A percentile compares a stretch with the other conserved stretches of the same genome.
Conservation (phyloP, 1,140 invertebrate genomes). For the Olivierus martensii region DNA sequence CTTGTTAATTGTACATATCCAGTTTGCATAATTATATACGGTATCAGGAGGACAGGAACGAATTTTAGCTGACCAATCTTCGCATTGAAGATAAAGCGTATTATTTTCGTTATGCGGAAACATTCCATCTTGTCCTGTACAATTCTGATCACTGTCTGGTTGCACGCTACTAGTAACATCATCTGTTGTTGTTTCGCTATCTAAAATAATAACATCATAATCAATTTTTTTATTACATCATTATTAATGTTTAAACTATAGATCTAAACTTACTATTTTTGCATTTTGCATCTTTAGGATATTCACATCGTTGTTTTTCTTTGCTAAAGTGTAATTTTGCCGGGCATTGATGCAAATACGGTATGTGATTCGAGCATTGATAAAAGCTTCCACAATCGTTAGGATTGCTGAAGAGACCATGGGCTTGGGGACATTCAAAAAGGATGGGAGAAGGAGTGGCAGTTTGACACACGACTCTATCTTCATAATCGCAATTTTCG, state of each 20-base stretch:
- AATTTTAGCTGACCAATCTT: conserved; percentile 9
- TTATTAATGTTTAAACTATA: no score
- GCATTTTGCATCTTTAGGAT: conserved; percentile 8
- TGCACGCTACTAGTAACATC: no score
- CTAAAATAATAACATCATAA: no score
- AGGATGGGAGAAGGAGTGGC: background rate
- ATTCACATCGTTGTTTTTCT: conserved; percentile 1
- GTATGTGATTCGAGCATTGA: conserved; percentile 19
- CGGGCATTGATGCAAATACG: conserved; percentile 21
- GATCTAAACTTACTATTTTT: background rate
- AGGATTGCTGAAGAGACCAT: conserved; percentile 5
- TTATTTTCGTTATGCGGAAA: conserved; percentile 6
- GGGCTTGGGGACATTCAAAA: background rate
- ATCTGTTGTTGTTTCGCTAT: no score
- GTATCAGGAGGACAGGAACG: no score
- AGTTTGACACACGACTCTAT: background rate
- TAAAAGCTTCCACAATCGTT: conserved; percentile 17
- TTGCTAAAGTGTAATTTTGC: conserved; percentile 18
- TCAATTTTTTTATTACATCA: no score
- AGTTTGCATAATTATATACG: no score
- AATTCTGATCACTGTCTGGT: background rate
- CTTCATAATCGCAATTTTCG: conserved; percentile 4
- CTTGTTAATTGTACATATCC: no score
- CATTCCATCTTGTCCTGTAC: background rate
- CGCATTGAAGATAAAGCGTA: conserved; percentile 21